phyloP scores from a whole-genome alignment of 2,797 vertebrate genomes.

The Schizothorax lantsangensis region DNA sequence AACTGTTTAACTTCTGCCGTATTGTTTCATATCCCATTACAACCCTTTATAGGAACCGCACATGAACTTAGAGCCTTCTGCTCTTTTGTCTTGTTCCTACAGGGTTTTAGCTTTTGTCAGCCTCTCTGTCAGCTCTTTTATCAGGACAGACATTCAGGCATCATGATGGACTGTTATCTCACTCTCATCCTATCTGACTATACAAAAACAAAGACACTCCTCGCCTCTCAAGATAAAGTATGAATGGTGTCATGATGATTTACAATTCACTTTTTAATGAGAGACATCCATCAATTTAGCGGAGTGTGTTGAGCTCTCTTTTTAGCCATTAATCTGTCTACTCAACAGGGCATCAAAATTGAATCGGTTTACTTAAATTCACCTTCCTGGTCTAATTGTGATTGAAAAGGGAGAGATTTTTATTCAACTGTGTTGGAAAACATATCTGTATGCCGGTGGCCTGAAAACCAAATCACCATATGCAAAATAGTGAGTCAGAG shows the following conservation, averaged over 20 bases:
- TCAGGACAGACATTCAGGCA: constrained; percentile 20
- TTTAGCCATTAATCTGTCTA: background rate
- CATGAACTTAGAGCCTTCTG: background rate
- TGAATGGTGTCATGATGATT: constrained; percentile 9
- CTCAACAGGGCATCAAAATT: background rate
- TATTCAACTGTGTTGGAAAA: background rate
- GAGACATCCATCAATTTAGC: background rate
- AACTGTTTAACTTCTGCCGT: background rate
- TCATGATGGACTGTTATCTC: constrained; percentile 37
- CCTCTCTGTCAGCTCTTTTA: constrained; percentile 39
- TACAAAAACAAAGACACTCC: constrained; percentile 25
- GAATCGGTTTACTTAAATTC: background rate
- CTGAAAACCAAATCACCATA: constrained; percentile 1
- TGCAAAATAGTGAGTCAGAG: constrained; percentile 10
- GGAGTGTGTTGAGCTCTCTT: background rate
- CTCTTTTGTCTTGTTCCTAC: constrained; percentile 19
- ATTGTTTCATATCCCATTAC: background rate
- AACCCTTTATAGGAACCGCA: background rate
- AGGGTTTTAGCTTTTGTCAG: constrained; percentile 25
- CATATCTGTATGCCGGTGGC: background rate
- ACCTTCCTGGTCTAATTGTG: background rate
- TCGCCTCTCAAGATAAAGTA: constrained; percentile 32
- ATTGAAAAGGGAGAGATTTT: background rate
- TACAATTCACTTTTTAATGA: constrained; percentile 29
- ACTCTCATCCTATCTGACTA: constrained; percentile 28